These are phyloP conservation scores for Drosophila nigrodunni DNA, from an alignment of 1,140 invertebrate genomes.

Conservation along the genomic window DNA sequence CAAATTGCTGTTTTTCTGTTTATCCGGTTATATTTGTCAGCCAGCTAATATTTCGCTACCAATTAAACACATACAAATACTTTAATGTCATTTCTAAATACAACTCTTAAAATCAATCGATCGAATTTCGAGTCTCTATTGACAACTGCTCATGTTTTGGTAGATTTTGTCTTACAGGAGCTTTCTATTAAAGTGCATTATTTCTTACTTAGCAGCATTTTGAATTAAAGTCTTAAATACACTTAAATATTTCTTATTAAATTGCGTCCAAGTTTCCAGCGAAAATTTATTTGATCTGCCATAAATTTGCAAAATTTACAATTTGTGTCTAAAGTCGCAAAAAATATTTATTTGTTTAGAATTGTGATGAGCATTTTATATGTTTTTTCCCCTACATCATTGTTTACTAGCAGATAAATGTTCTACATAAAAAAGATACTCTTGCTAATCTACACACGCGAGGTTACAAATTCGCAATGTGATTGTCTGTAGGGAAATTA, in stretches of 20 bases:
- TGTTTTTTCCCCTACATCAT: background rate
- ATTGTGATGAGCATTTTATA: background rate
- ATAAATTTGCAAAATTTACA: background rate
- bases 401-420: background rate
- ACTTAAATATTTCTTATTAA: too few species aligned
- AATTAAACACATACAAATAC: constrained; percentile 9
- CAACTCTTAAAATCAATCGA: background rate
- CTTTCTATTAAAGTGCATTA: too few species aligned
- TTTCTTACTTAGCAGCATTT: too few species aligned
- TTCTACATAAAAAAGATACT: background rate
- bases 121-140: background rate
- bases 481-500: background rate
- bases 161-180: background rate
- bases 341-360: background rate
- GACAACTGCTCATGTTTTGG: background rate
- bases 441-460: background rate
- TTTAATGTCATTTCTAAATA: constrained; percentile 6
- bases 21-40: constrained; percentile 21
- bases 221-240: too few species aligned
- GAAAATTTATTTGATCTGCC: too few species aligned
- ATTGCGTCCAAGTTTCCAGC: too few species aligned
- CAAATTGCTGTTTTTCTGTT: constrained; percentile 41
- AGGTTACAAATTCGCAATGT: background rate
- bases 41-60: constrained; percentile 6
- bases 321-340: background rate